Evolutionary conservation across 1,140 invertebrate genomes (phyloP).

Genomic region (Euwallacea similis): DNA sequence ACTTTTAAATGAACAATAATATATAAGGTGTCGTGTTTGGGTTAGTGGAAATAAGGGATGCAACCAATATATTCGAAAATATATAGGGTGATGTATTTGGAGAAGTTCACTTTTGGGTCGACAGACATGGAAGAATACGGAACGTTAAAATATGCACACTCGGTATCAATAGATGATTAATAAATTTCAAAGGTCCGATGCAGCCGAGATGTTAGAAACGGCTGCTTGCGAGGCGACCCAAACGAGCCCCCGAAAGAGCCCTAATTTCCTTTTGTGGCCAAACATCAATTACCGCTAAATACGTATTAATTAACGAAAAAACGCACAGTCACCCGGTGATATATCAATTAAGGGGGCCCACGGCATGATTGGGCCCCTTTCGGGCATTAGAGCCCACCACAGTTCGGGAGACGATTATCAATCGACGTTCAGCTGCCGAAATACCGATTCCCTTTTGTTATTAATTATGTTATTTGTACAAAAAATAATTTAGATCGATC

Average conservation of each 20-base stretch:
- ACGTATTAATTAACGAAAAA: slow-evolving; percentile 32
- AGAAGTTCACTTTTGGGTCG: too few species aligned
- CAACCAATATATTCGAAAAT: too few species aligned
- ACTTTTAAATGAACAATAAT: too few species aligned
- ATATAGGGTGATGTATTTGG: too few species aligned
- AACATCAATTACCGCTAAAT: slow-evolving; percentile 30
- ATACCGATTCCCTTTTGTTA: slow-evolving; percentile 21
- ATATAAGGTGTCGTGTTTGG: too few species aligned
- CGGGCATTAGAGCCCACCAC: slow-evolving; percentile 19
- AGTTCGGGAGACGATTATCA: slow-evolving; percentile 14
- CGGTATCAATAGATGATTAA: too few species aligned
- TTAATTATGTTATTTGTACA: slow-evolving; percentile 30
- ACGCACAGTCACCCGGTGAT: slow-evolving; percentile 28
- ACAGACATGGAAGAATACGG: too few species aligned
- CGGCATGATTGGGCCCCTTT: slow-evolving; percentile 30
- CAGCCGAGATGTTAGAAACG: slow-evolving; percentile 8
- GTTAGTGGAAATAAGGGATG: too few species aligned
- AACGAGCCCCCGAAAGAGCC: slow-evolving; percentile 18
- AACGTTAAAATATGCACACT: too few species aligned
- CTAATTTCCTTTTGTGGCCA: slow-evolving; percentile 21
- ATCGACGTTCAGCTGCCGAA: slow-evolving; percentile 20
- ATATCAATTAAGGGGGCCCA: slow-evolving; percentile 28
- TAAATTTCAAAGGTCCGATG: too few species aligned
- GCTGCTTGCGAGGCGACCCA: slow-evolving; percentile 14
- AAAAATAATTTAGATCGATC: slow-evolving; percentile 19